Evolutionary conservation across 1,140 invertebrate species (phyloP).

Genomic region (Megalonaias nervosa): DNA sequence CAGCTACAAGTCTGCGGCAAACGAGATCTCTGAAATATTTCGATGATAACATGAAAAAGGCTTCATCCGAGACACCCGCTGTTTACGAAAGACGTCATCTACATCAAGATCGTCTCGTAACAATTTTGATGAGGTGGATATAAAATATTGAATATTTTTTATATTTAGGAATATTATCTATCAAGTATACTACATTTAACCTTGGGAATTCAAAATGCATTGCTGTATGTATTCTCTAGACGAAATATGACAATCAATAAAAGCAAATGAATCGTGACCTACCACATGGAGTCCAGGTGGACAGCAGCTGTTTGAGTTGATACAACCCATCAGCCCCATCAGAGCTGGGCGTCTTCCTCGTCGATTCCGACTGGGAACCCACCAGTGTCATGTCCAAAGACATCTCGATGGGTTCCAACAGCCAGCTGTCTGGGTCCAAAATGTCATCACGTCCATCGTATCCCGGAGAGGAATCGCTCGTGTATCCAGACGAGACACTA

Average conservation of each 20-base stretch:
- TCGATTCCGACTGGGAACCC: constrained; percentile 20
- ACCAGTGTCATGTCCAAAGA: constrained; percentile 36
- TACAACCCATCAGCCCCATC: constrained; percentile 49
- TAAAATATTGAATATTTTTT: too few relatives aligned
- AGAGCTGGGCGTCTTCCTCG: constrained; percentile 17
- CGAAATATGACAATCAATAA: too few relatives aligned
- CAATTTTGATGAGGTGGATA: too few relatives aligned
- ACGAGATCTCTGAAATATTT: not conserved
- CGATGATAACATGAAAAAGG: too few relatives aligned
- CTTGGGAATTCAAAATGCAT: too few relatives aligned
- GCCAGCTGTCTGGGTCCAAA: constrained; percentile 41
- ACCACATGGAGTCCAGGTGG: constrained; percentile 54
- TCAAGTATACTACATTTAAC: too few relatives aligned
- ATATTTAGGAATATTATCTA: too few relatives aligned
- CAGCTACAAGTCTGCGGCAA: not conserved
- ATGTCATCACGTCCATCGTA: constrained; percentile 39
- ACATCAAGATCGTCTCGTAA: too few relatives aligned
- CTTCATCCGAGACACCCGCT: too few relatives aligned
- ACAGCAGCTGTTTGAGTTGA: constrained; percentile 58
- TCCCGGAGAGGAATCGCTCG: constrained; percentile 35
- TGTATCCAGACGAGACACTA: constrained; percentile 35
- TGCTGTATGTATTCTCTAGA: too few relatives aligned
- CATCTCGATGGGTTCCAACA: constrained; percentile 39
- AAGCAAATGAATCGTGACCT: constrained; percentile 20
- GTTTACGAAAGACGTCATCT: too few relatives aligned